These are phyloP conservation scores for Dinoponera quadriceps DNA, from an alignment of 1,140 invertebrate species.

Conservation along the genomic window DNA sequence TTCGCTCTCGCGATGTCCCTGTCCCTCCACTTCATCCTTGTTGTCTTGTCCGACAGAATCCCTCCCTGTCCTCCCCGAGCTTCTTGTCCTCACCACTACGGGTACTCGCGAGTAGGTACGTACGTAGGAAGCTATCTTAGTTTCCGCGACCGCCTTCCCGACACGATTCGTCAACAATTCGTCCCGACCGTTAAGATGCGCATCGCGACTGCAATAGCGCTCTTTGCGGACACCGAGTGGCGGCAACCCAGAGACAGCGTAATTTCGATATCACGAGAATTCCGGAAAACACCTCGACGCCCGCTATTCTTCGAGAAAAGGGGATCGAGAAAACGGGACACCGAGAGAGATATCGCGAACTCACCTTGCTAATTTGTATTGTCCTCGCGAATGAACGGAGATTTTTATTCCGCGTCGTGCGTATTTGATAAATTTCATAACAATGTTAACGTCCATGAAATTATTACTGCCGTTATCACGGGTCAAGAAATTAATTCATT, in stretches of 20 bases:
- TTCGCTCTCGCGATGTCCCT: background rate
- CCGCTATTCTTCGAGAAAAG: too few relatives aligned
- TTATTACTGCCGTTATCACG: too few relatives aligned
- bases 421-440: too few relatives aligned
- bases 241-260: background rate
- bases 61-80: background rate
- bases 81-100: constrained; percentile 40
- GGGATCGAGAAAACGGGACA: background rate
- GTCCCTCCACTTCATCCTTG: background rate
- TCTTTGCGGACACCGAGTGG: constrained; percentile 6
- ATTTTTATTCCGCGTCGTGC: background rate
- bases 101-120: background rate
- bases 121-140: constrained; percentile 29
- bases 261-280: constrained; percentile 4
- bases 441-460: too few relatives aligned
- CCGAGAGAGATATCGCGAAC: background rate
- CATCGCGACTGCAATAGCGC: constrained; percentile 8
- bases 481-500: background rate
- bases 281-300: background rate
- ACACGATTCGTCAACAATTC: constrained; percentile 57
- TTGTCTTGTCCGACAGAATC: constrained; percentile 10
- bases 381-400: background rate
- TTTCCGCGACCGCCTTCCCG: constrained; percentile 23
- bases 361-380: background rate
- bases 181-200: constrained; percentile 18